A percentile compares a stretch with the other conserved stretches of the same genome.
phyloP scores from a whole-genome alignment of 2,113 vertebrate species.

The Leptobrachium leishanense region DNA sequence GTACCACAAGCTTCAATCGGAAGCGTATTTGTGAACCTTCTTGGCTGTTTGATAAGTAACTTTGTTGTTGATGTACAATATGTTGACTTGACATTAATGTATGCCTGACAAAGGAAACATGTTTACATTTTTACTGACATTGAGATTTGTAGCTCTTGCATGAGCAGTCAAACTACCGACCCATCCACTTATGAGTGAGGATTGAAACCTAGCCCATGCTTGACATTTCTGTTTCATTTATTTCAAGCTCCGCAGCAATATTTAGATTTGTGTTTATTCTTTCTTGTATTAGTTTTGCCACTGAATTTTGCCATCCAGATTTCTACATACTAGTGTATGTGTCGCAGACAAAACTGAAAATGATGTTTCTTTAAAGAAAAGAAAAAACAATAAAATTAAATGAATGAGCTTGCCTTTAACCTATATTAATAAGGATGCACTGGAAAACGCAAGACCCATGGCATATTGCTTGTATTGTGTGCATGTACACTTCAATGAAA shows the following conservation, averaged over 20 bases:
- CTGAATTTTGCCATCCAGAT: neutral
- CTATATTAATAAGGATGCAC: neutral
- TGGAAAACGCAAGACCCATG: constrained; percentile 1
- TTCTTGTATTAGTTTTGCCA: neutral
- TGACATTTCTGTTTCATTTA: constrained; percentile 32
- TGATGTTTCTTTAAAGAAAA: neutral
- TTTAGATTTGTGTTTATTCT: neutral
- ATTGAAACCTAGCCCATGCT: constrained; percentile 38
- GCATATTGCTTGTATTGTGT: neutral
- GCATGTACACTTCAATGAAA: constrained; percentile 16
- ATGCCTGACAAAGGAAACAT: constrained; percentile 10
- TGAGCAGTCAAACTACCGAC: constrained; percentile 25
- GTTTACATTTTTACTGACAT: constrained; percentile 31
- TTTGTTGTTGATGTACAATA: neutral
- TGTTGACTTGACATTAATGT: constrained; percentile 21
- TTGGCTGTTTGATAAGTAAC: neutral
- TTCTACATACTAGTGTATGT: constrained; percentile 5
- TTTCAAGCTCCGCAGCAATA: neutral
- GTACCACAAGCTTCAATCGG: no score
- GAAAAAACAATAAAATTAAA: neutral
- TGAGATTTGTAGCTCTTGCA: constrained; percentile 32
- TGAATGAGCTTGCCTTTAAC: neutral
- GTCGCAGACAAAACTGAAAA: neutral
- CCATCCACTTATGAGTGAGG: constrained; percentile 5
- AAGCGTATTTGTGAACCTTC: neutral